A percentile compares a stretch with the other conserved stretches of the same genome.
Conservation (phyloP, 2,113 vertebrate genomes). For the Genyomyrus donnyi region DNA sequence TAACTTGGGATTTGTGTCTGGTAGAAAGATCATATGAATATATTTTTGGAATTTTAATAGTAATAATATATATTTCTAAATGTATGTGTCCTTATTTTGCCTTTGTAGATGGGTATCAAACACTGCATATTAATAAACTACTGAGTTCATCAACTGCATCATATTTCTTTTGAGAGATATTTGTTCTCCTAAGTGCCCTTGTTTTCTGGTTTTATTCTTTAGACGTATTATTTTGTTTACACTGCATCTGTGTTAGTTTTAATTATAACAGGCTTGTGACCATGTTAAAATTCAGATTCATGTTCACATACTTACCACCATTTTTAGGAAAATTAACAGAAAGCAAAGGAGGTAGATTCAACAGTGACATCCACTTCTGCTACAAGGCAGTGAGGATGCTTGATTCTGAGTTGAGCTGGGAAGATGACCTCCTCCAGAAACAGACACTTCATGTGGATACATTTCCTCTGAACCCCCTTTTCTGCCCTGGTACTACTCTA, state of each 20-base stretch:
- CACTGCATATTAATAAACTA: neutral
- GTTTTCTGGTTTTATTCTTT: neutral
- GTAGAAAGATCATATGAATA: neutral
- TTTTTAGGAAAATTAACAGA: neutral
- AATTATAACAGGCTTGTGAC: neutral
- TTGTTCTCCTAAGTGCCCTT: neutral
- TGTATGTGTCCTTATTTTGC: neutral
- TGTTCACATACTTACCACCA: slow-evolving; percentile 1
- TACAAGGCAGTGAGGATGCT: neutral
- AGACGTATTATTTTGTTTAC: neutral
- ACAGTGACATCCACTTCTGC: neutral
- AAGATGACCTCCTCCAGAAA: neutral
- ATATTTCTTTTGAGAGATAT: neutral
- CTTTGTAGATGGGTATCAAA: neutral
- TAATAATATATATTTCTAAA: neutral
- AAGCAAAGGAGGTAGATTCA: neutral
- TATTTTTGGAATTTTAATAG: neutral
- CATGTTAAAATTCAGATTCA: neutral
- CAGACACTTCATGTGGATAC: neutral
- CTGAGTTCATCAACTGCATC: neutral
- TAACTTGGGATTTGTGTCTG: neutral
- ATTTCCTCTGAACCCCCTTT: neutral
- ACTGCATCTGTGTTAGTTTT: neutral
- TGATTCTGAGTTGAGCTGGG: neutral
- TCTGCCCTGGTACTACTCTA: neutral